phyloP scores from a whole-genome alignment of 2,888 invertebrate genomes.

The Chouioia cunea region DNA sequence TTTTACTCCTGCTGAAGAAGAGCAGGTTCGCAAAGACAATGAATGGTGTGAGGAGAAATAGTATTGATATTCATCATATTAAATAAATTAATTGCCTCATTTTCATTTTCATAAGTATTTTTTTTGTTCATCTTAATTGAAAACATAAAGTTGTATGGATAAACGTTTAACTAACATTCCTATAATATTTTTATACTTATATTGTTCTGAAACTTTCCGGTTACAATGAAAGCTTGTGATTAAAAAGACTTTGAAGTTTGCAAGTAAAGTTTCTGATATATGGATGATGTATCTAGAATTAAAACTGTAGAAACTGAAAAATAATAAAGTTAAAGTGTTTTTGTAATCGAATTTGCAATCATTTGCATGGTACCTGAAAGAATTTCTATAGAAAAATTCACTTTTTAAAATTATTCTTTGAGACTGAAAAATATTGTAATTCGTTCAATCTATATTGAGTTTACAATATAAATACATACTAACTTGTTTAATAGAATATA shows the following conservation, averaged over 20 bases:
- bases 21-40: conserved; percentile 96
- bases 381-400: not conserved
- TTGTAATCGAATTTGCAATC: not conserved
- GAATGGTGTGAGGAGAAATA: conserved; percentile 94
- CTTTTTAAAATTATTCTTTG: no score
- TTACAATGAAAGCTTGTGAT: conserved; percentile 11
- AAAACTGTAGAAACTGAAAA: conserved; percentile 18
- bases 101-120: conserved; percentile 11
- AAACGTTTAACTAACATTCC: conserved; percentile 19
- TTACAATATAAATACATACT: no score
- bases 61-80: conserved; percentile 45
- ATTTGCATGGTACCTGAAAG: no score
- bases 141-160: conserved; percentile 13
- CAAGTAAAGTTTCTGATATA: conserved; percentile 17
- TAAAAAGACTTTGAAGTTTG: conserved; percentile 28
- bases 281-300: not conserved
- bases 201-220: conserved; percentile 28
- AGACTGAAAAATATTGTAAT: no score
- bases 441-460: no score
- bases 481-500: no score
- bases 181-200: conserved; percentile 36
- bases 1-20: conserved; percentile 95
- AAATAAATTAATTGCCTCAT: conserved; percentile 23
- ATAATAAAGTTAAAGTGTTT: conserved; percentile 22
- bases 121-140: conserved; percentile 3